Base-by-base conservation (phyloP, 2,888 invertebrate species). In the Salpingus planirostris region DNA sequence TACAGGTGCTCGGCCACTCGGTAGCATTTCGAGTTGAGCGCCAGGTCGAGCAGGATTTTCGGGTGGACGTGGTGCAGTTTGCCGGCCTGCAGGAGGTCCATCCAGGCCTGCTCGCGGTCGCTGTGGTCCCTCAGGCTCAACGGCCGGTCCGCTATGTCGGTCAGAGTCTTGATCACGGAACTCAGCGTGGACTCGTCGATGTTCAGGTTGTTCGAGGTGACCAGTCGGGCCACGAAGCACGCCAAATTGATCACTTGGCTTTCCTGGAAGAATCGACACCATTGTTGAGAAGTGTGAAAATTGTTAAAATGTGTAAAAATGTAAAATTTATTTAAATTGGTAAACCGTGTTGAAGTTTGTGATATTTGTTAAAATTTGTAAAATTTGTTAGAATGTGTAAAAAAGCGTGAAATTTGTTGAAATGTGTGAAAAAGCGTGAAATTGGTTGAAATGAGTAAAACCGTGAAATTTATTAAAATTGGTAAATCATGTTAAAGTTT, bases 71-170 rank as follows among this genome's bases (percentile, higher is more conserved):
- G 69, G 13, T 65, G 60, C 13, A 82, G 62, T 27, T 76, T 71
- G 44, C 77, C 70, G 36, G 74, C 69, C n/a, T 70, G 66, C 7
- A 85, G 62, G 15, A 86, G 62, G 53, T 84, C 82, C 27, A 83
- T 62, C 63, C 83, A 69, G 2, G 82, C 79, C 52, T 80, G 80
- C 55, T 87, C 82, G 21, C 82, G 65, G 57, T 85, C 84, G 36
- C 75, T 74, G 42, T 72, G 73, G 48, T 73, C 70, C 1, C 73
- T 61, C 57, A 52, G 37, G 28, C 54, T 59, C 34, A 62, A 38
- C 2, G 52, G 44, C 30, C 54, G 46, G 3, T 46, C 51, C 8
- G 47, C 44, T 30, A 47, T 47, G 35, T 54, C 46, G 3, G 59
- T 63, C 38, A 65, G 40, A 3, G 54, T 50, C 32, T 76, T 74